A percentile compares a stretch with the other conserved stretches of the same genome.
Conservation (phyloP, 2,797 vertebrate genomes). For the Diglossa cyanea region DNA sequence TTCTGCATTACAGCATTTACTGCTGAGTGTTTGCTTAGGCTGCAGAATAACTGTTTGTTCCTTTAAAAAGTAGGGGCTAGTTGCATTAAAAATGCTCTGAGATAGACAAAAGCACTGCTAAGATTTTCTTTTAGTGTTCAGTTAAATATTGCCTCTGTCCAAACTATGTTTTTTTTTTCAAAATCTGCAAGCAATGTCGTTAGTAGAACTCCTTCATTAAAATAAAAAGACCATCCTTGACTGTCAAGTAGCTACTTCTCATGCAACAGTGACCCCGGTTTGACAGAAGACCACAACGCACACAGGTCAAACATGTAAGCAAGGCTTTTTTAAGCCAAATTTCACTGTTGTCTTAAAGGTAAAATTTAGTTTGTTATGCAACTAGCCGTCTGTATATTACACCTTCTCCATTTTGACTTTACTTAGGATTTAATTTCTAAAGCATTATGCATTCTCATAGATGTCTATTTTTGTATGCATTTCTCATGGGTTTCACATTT, state of each 20-base stretch:
- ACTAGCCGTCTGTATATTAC: conserved; percentile 78
- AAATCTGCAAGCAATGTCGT: conserved; percentile 69
- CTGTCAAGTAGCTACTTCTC: conserved; percentile 72
- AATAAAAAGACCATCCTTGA: conserved; percentile 71
- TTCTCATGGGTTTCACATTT: conserved; percentile 76
- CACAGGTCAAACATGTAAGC: conserved; percentile 75
- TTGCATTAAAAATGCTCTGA: conserved; percentile 75
- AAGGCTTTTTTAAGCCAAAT: conserved; percentile 70
- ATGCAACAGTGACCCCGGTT: conserved; percentile 81
- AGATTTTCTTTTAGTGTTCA: conserved; percentile 63
- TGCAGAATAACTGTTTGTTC: conserved; percentile 69
- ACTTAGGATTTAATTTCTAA: conserved; percentile 71
- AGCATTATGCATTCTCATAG: conserved; percentile 65
- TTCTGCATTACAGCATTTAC: conserved; percentile 69
- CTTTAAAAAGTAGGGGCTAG: conserved; percentile 72
- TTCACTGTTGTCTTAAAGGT: conserved; percentile 78
- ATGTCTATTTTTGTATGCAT: conserved; percentile 65
- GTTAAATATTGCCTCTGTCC: conserved; percentile 71
- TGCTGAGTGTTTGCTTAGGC: conserved; percentile 67
- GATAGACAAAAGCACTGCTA: conserved; percentile 73
- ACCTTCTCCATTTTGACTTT: conserved; percentile 87
- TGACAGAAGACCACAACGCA: conserved; percentile 76
- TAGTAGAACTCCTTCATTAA: conserved; percentile 76
- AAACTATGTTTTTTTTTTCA: conserved; percentile 33
- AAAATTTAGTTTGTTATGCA: conserved; percentile 75